Conservation (phyloP, 2,888 invertebrate species). For the Colostygia pectinataria region DNA sequence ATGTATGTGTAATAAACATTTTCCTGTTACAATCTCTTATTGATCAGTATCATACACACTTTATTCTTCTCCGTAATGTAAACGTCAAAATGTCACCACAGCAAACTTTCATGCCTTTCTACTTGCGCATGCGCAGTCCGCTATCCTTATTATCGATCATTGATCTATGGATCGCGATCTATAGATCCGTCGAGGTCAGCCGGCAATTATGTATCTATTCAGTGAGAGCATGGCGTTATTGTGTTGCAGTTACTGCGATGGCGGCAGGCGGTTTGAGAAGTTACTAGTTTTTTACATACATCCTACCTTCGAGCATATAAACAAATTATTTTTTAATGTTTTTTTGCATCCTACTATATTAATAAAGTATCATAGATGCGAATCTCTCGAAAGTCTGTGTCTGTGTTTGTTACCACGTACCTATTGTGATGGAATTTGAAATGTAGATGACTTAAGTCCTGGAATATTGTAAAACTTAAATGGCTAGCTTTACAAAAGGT, state of each 20-base stretch:
- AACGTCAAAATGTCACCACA: constrained; percentile 24
- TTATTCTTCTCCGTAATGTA: constrained; percentile 11
- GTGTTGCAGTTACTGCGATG: constrained; percentile 29
- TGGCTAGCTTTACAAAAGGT: too few relatives aligned
- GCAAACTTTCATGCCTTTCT: constrained; percentile 38
- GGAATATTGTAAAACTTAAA: too few relatives aligned
- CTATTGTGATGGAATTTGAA: too few relatives aligned
- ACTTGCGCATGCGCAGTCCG: constrained; percentile 45
- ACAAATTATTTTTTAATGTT: too few relatives aligned
- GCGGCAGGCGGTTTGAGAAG: constrained; percentile 2
- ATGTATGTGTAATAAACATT: too few relatives aligned
- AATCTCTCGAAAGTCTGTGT: too few relatives aligned
- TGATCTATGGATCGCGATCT: constrained; percentile 70
- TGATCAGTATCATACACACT: constrained; percentile 8
- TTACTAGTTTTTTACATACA: constrained; percentile 22
- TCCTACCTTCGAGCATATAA: too few relatives aligned
- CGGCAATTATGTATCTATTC: constrained; percentile 55
- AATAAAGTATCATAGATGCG: too few relatives aligned
- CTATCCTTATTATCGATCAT: constrained; percentile 65
- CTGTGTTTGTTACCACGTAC: too few relatives aligned
- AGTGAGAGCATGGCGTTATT: constrained; percentile 41
- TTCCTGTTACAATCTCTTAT: constrained; percentile 6
- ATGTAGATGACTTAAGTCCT: too few relatives aligned
- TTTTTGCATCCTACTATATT: too few relatives aligned
- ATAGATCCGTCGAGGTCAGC: constrained; percentile 52